These are phyloP conservation scores for Semnopithecus entellus DNA, from an alignment of 2,113 vertebrate genomes.

Conservation along the genomic window DNA sequence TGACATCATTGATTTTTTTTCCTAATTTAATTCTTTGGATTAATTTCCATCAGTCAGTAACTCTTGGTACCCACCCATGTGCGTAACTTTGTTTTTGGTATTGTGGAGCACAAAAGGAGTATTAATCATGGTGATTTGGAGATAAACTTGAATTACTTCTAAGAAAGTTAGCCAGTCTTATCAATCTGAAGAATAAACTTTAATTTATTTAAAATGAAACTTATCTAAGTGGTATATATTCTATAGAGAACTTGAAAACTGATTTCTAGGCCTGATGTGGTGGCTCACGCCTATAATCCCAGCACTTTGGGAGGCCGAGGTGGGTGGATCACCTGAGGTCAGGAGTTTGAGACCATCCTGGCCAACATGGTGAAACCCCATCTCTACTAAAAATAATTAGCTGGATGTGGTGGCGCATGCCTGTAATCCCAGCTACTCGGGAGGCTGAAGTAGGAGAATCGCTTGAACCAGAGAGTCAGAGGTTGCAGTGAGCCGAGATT, in stretches of 20 bases:
- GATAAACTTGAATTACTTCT: conserved; percentile 7
- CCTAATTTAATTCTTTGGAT: conserved; percentile 43
- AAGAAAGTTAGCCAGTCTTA: background rate
- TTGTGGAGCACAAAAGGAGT: background rate
- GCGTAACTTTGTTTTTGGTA: background rate
- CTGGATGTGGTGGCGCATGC: too few relatives aligned
- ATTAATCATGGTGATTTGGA: background rate
- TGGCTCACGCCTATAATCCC: too few relatives aligned
- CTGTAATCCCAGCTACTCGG: too few relatives aligned
- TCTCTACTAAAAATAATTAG: too few relatives aligned
- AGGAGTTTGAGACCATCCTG: too few relatives aligned
- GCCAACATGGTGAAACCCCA: too few relatives aligned
- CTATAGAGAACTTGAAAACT: conserved; percentile 29
- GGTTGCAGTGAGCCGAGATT: too few relatives aligned
- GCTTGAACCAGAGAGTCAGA: too few relatives aligned
- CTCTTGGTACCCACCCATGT: background rate
- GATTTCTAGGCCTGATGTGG: background rate
- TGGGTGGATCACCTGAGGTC: too few relatives aligned
- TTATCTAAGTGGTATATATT: background rate
- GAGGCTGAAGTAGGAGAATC: too few relatives aligned
- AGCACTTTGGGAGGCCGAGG: too few relatives aligned
- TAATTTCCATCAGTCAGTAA: conserved; percentile 1
- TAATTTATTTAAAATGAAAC: conserved; percentile 2
- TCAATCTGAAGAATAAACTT: background rate
- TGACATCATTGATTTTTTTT: background rate